Conservation (phyloP, 1,140 invertebrate species). For the Calephelis nemesis region DNA sequence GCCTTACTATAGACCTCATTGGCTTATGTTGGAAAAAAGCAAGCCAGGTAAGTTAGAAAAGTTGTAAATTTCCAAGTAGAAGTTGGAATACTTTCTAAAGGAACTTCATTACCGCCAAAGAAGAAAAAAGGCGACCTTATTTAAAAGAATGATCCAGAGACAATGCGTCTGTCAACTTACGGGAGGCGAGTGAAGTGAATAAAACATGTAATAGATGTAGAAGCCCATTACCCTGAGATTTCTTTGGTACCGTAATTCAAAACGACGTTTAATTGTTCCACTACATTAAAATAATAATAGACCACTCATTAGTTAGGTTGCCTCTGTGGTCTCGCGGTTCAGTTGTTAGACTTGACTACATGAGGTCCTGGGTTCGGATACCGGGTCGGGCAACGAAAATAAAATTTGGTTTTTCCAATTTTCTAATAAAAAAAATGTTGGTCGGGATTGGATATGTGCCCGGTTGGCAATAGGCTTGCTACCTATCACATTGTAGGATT, state of each 20-base stretch:
- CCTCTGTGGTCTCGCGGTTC: too few species aligned
- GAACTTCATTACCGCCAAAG: constrained; percentile 18
- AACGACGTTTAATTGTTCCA: constrained; percentile 6
- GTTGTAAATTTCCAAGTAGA: constrained; percentile 2
- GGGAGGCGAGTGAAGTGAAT: constrained; percentile 47
- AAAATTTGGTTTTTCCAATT: too few species aligned
- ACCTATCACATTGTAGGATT: too few species aligned
- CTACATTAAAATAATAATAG: neutral
- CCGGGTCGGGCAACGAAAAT: too few species aligned
- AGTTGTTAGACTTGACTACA: too few species aligned
- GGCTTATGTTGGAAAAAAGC: too few species aligned
- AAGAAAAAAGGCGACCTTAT: constrained; percentile 20
- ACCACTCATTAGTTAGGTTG: neutral
- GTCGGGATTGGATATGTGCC: too few species aligned
- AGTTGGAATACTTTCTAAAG: constrained; percentile 11
- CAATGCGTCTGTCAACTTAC: constrained; percentile 36
- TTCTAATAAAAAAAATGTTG: too few species aligned
- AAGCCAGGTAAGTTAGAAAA: neutral
- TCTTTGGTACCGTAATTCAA: constrained; percentile 7
- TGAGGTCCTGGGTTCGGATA: too few species aligned
- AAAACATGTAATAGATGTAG: constrained; percentile 72
- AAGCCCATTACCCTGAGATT: constrained; percentile 32
- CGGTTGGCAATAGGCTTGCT: too few species aligned
- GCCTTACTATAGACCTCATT: too few species aligned
- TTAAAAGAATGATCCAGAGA: constrained; percentile 30